Evolutionary conservation across 2,888 invertebrate species (phyloP), one percentile per base, ranked within the genome.

Genomic region (Trachelus iudaicus): DNA sequence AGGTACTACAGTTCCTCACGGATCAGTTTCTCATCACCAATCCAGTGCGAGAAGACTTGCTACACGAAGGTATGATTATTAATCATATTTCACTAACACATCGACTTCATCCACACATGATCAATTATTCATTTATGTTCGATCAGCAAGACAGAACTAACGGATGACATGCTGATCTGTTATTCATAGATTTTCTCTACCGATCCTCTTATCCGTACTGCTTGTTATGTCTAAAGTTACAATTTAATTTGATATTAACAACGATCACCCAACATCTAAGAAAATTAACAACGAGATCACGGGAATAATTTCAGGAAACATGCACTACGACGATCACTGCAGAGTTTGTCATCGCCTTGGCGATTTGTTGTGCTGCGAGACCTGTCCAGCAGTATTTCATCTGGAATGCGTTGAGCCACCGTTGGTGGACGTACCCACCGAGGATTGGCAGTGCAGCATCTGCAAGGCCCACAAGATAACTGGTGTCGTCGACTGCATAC

Each of bases 361-460:
- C 35, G 98, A 99, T 91, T 93, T 99, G 75, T 92, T 99, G 15
- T 99, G 99, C 90, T 99, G 99, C 92, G 99, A 99, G 92, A 98
- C 98, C 4, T 99, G 99, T 89, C 98, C 99, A 33, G 99, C 99
- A 37, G 98, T 99, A 34, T 99, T 98, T 92, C 99, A 99, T 92
- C 93, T 99, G 89, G 97, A 97, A 88, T 99, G 99, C 93, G 97
- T 98, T 76, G 98, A 98, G 90, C 99, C 99, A 76, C 98, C 98
- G 15, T 93, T 99, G 89, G 95, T 96, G 75, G 96, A 98, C 92
- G 98, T 99, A 73, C 99, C 99, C 77, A 96, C 97, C 79, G 98
- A 98, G 92, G 98, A 98, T 89, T 99, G 99, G 99, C 96, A 98
- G 87, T 99, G 99, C 93, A 95, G 95, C 83, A 94, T 98, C 76